Evolutionary conservation across 2,888 invertebrate genomes (phyloP), one percentile per base, ranked within the genome.

Genomic region (Dastarcus helophoroides): DNA sequence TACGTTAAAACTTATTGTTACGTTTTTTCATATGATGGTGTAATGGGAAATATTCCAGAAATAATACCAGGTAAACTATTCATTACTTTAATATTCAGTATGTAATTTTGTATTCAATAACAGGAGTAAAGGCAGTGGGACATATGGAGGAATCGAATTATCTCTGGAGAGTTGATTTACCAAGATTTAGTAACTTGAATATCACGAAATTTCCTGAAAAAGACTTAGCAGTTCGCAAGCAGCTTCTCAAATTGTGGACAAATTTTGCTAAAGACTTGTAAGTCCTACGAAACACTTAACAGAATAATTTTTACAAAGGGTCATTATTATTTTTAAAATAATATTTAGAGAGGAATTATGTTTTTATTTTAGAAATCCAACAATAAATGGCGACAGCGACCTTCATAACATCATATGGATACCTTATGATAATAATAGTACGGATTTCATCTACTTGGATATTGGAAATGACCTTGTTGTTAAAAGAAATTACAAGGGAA

Each of bases 191-290:
- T 7, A 19, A 19, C n/a, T 19, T 7, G 6, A 8, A 19, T n/a
- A 7, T 19, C 7, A 19, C 7, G 6, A 19, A 19, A 19, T 19
- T 19, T 19, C 19, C 19, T 7, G 7, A 19, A 19, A 8, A 19
- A 8, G 19, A 19, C n/a, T 7, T 19, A 7, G 6, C n/a, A 19
- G n/a, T n/a, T 19, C 19, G n/a, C 6, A 19, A 7, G n/a, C 19
- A 8, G n/a, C 19, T 19, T 19, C 7, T 19, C 7, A 19, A 19
- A 8, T 19, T 19, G 19, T 19, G 19, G 19, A 19, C 19, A 19
- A 19, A 19, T 19, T 19, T 19, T 19, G 19, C 19, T 7, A 19
- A 19, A 19, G 6, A 19, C n/a, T 19, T 19, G 19, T 19, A 19
- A 19, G 19, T 19, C 6, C 6, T 7, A 19, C 6, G 6, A 19